A percentile compares a stretch with the other conserved stretches of the same genome.
Conservation (phyloP, 92 coral and sea anemone species). For the Porites divaricata region DNA sequence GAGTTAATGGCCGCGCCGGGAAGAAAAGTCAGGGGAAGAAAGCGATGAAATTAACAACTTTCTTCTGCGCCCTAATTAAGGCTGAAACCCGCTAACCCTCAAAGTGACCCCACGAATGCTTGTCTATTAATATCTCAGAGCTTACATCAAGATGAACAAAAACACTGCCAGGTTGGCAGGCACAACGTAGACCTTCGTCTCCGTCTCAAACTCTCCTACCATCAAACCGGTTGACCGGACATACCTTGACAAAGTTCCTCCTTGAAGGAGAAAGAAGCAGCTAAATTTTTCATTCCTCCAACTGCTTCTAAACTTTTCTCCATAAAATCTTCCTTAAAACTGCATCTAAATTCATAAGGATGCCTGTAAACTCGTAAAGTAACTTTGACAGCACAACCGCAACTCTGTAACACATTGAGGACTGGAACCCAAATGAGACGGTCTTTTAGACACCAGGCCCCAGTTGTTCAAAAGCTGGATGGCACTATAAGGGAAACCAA, state of each 20-base stretch:
- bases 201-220: conserved; percentile 2
- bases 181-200: background rate
- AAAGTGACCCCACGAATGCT: background rate
- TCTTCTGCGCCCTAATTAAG: background rate
- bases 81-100: background rate
- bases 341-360: conserved; percentile 26
- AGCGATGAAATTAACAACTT: background rate
- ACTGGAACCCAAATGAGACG: conserved; percentile 14
- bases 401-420: background rate
- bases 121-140: background rate
- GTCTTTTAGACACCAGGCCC: conserved; percentile 4
- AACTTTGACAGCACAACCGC: conserved; percentile 35
- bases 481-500: no score
- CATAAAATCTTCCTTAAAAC: conserved; percentile 19
- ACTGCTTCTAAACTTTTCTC: conserved; percentile 1
- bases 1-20: conserved; percentile 17
- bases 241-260: conserved; percentile 35
- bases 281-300: conserved; percentile 14
- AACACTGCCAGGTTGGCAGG: conserved; percentile 2
- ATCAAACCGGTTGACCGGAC: background rate
- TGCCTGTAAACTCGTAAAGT: conserved; percentile 13
- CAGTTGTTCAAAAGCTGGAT: no score
- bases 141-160: background rate
- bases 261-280: conserved; percentile 22
- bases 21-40: conserved; percentile 27